These are phyloP conservation scores for Pristionchus exspectatus DNA, from an alignment of 2,888 invertebrate species.

Conservation along the genomic window DNA sequence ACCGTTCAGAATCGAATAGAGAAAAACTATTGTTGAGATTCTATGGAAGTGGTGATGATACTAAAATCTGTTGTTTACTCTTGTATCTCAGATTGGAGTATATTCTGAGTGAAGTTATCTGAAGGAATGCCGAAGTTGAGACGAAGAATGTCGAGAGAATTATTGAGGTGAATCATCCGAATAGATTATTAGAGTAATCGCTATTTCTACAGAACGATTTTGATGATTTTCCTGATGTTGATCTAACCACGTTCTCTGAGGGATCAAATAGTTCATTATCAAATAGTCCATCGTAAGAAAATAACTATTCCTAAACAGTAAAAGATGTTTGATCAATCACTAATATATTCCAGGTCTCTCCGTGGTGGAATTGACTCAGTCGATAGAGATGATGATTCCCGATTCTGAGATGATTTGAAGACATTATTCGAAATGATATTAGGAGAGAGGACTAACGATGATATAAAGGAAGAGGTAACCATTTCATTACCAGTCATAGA, in stretches of 20 bases:
- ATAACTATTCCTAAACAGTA: too few species aligned
- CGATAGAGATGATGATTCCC: slow-evolving; percentile 49
- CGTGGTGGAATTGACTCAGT: slow-evolving; percentile 29
- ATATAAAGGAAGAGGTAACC: slow-evolving; percentile 64
- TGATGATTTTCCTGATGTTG: slow-evolving; percentile 3
- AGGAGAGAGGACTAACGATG: slow-evolving; percentile 57
- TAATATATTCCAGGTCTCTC: slow-evolving; percentile 4
- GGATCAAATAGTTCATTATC: neutral
- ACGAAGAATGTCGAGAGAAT: slow-evolving; percentile 29
- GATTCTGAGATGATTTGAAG: slow-evolving; percentile 51
- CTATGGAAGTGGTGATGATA: too few species aligned
- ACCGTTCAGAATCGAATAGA: too few species aligned
- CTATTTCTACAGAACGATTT: neutral
- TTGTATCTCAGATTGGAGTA: slow-evolving; percentile 4
- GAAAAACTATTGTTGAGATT: too few species aligned
- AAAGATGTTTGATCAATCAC: too few species aligned
- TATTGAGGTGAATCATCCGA: neutral
- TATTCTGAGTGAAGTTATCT: slow-evolving; percentile 10
- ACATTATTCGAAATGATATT: slow-evolving; percentile 58
- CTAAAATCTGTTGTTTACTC: neutral
- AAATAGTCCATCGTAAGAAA: too few species aligned
- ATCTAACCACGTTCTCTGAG: neutral
- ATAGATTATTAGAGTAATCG: neutral
- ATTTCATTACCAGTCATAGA: neutral
- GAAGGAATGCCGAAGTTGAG: slow-evolving; percentile 38